Base-by-base conservation (phyloP, 2,797 vertebrate genomes). In the Malurus splendens region DNA sequence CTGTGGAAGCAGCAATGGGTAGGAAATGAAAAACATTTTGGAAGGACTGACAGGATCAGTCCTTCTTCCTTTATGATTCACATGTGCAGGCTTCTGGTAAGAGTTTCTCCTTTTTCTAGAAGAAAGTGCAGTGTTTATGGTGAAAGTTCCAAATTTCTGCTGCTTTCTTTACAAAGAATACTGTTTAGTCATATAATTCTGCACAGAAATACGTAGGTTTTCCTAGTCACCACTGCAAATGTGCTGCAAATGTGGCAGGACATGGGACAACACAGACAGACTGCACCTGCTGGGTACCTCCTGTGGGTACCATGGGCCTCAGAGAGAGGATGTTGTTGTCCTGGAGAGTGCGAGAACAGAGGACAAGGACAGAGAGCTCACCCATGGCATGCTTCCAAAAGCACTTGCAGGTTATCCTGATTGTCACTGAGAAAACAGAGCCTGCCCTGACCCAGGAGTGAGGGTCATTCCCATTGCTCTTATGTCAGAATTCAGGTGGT, bases 281-380 rank as follows among this genome's bases (percentile, higher is more conserved):
- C 18, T 32, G 20, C 16, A 33, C 18, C 6, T 3, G 0, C 0
- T 18, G 9, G 3, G 4, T 33, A 7, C 13, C 30, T 48, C 24
- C 17, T 14, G 4, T 36, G 19, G 6, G 47, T 47, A 12, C 44
- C 33, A 6, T 7, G 25, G 11, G 7, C 14, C 13, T 41, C 15
- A 27, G 32, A 44, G 18, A 52, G 22, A 80, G 23, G 18, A 59
- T 33, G 6, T 30, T 52, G 59, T 44, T 14, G 33, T 51, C 61
- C 50, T 64, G 38, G 13, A 71, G 45, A 62, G 47, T 9, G 62
- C 0, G 0, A 84, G 52, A 64, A 25, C 14, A 50, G n/a, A 30
- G 0, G 7, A 67, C 18, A 71, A 57, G 32, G 22, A 71, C 27
- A 47, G 20, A 30, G 1, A 9, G 22, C 10, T 73, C 41, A 38